Evolutionary conservation across 2,888 invertebrate genomes (phyloP).

Genomic region (Nezara viridula): DNA sequence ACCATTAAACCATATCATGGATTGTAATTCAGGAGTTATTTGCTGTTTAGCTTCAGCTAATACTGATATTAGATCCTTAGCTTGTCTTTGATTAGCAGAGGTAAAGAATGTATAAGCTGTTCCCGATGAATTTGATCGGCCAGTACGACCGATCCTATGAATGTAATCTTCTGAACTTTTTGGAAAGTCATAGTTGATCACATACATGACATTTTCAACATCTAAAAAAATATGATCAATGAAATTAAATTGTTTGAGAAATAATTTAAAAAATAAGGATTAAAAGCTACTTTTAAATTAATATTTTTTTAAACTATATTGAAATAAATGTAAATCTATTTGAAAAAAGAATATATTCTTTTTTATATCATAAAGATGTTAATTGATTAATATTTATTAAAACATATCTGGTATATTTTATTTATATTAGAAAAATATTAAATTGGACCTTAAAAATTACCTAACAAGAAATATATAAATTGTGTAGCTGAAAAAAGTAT

Average conservation of each 20-base stretch:
- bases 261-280: background rate
- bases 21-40: conserved; percentile 75
- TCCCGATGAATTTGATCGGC: conserved; percentile 76
- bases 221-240: conserved; percentile 70
- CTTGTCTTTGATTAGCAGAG: conserved; percentile 75
- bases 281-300: background rate
- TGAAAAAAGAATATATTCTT: background rate
- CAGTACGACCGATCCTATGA: conserved; percentile 81
- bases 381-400: no score
- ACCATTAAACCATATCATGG: conserved; percentile 70
- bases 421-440: no score
- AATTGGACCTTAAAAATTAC: no score
- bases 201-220: conserved; percentile 82
- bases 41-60: conserved; percentile 78
- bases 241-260: background rate
- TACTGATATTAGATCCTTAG: conserved; percentile 76
- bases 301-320: background rate
- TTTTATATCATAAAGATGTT: background rate
- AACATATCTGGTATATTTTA: no score
- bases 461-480: no score
- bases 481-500: no score
- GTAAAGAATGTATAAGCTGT: conserved; percentile 83
- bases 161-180: conserved; percentile 81
- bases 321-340: background rate
- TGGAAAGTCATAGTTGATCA: conserved; percentile 83